These are phyloP conservation scores for Pelochelys cantorii DNA, from an alignment of 2,797 vertebrate genomes.

Conservation along the genomic window DNA sequence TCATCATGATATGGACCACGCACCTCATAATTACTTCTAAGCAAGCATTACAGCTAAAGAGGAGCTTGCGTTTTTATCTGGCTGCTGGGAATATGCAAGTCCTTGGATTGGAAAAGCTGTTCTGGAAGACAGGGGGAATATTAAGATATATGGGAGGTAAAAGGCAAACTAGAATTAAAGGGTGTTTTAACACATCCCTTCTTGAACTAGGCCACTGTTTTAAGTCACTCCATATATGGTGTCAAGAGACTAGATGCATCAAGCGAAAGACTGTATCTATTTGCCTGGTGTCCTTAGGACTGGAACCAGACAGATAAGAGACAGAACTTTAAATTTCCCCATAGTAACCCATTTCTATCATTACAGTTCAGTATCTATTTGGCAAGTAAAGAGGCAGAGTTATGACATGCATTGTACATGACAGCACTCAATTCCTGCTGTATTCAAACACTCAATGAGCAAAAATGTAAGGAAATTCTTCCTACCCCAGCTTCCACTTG, in stretches of 20 bases:
- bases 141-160: neutral
- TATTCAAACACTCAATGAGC: neutral
- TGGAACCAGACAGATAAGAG: neutral
- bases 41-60: constrained; percentile 24
- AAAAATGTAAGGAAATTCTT: neutral
- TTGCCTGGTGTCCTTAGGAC: neutral
- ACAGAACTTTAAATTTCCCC: neutral
- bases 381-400: neutral
- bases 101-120: neutral
- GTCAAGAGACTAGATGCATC: neutral
- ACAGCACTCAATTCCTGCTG: accelerated
- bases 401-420: neutral
- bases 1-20: accelerated
- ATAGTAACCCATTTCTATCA: neutral
- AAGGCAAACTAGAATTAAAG: constrained; percentile 47
- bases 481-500: neutral
- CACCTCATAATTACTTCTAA: constrained; percentile 9
- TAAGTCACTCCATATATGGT: neutral
- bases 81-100: constrained; percentile 25
- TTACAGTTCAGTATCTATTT: neutral
- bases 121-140: constrained; percentile 7
- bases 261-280: constrained; percentile 11
- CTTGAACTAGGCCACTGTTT: constrained; percentile 24
- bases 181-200: constrained; percentile 40
- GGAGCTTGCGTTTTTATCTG: neutral